phyloP scores from a whole-genome alignment of 2,797 vertebrate species.

The Trematomus bernacchii region DNA sequence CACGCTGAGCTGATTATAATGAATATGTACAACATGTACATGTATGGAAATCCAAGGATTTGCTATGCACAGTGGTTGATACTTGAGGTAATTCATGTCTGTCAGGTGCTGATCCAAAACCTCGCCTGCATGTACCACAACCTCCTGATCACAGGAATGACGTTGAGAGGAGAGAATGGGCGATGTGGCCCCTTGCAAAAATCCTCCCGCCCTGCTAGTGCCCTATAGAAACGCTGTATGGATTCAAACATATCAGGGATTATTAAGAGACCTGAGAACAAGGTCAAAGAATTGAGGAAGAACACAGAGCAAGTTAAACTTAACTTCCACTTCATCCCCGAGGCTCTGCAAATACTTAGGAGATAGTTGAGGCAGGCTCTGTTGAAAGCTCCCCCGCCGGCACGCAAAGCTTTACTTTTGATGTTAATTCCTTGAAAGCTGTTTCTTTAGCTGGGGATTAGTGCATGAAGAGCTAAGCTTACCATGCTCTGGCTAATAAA shows the following conservation, averaged over 20 bases:
- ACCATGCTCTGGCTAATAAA: conserved; percentile 88
- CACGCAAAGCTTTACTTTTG: conserved; percentile 88
- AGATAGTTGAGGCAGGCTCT: conserved; percentile 85
- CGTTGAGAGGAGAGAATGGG: conserved; percentile 49
- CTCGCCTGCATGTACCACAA: conserved; percentile 32
- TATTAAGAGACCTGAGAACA: conserved; percentile 85
- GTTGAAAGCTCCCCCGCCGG: conserved; percentile 87
- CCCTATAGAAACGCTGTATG: conserved; percentile 60
- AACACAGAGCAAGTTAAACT: conserved; percentile 88
- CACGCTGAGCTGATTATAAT: conserved; percentile 17
- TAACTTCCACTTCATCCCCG: conserved; percentile 87
- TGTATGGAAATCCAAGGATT: conserved; percentile 20
- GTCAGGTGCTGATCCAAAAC: conserved; percentile 41
- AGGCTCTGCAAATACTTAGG: conserved; percentile 86
- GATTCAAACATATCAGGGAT: conserved; percentile 81
- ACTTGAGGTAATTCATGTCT: conserved; percentile 24
- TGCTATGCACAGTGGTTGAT: background rate
- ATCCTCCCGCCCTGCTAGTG: conserved; percentile 60
- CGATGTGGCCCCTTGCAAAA: conserved; percentile 32
- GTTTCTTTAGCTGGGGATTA: conserved; percentile 91
- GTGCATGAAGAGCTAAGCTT: conserved; percentile 87
- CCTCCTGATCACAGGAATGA: conserved; percentile 62
- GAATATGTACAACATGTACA: conserved; percentile 5
- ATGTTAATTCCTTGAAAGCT: conserved; percentile 92
- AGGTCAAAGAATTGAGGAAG: conserved; percentile 86